Conservation (phyloP, 2,888 invertebrate species). For the Frankliniella intonsa region DNA sequence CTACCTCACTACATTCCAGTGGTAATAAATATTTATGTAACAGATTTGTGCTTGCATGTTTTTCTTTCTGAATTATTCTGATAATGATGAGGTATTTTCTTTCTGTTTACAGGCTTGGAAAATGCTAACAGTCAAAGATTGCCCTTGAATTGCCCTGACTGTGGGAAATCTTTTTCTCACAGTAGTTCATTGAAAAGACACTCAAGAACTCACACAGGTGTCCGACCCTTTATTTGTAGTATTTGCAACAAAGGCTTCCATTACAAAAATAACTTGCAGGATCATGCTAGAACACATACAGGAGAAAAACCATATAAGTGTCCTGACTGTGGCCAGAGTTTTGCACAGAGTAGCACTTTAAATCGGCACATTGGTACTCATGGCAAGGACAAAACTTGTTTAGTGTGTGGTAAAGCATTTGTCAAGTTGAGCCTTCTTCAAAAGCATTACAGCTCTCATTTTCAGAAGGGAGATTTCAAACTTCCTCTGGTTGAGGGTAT, state of each 20-base stretch:
- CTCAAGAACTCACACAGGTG: background rate
- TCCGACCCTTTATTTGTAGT: conserved; percentile 12
- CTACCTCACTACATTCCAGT: background rate
- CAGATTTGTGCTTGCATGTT: background rate
- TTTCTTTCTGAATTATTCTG: background rate
- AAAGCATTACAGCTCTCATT: background rate
- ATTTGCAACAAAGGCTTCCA: conserved; percentile 13
- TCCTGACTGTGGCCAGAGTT: conserved; percentile 10
- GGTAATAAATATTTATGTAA: background rate
- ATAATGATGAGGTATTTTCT: background rate
- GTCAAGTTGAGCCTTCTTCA: background rate
- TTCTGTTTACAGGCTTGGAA: background rate
- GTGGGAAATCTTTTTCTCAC: conserved; percentile 13
- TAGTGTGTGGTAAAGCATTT: background rate
- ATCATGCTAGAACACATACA: conserved; percentile 9
- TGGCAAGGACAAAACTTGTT: conserved; percentile 7
- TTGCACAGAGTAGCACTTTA: conserved; percentile 5
- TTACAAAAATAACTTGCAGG: conserved; percentile 11
- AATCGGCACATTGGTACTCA: background rate
- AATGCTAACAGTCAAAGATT: background rate
- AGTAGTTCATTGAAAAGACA: background rate
- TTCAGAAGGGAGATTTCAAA: background rate
- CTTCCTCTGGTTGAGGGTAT: background rate
- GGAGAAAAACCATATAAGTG: background rate
- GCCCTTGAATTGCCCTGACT: conserved; percentile 1